These are phyloP conservation scores for Leptinotarsa peninsularis DNA, from an alignment of 2,888 invertebrate genomes.

Conservation along the genomic window DNA sequence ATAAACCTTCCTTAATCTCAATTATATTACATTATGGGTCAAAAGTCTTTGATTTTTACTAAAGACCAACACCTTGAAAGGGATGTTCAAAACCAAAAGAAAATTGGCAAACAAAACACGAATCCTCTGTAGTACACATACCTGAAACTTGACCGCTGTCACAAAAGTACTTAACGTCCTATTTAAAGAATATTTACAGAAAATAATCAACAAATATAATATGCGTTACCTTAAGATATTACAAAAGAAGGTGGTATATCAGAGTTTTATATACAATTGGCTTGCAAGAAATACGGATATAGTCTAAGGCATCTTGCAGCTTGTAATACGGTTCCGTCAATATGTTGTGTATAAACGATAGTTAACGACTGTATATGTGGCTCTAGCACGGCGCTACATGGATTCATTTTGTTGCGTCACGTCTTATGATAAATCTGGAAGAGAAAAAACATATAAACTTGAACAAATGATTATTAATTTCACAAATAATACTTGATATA, in stretches of 20 bases:
- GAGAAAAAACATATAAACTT: constrained; percentile 17
- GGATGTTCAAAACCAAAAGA: not conserved
- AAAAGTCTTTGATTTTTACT: no score
- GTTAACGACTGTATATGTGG: constrained; percentile 55
- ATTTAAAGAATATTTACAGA: constrained; percentile 44
- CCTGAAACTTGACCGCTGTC: constrained; percentile 25
- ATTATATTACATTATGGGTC: no score
- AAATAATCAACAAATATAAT: constrained; percentile 48
- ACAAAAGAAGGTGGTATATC: constrained; percentile 53
- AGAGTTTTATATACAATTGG: constrained; percentile 55
- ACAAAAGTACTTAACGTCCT: constrained; percentile 23
- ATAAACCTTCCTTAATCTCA: no score
- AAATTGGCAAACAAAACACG: not conserved
- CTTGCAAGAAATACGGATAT: constrained; percentile 60
- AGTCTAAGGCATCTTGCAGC: constrained; percentile 60
- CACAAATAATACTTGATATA: no score
- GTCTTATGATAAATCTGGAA: constrained; percentile 65
- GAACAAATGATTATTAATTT: not conserved
- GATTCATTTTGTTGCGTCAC: constrained; percentile 48
- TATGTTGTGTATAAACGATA: constrained; percentile 53
- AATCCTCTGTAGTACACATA: not conserved
- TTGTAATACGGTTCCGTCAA: constrained; percentile 46
- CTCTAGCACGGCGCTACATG: constrained; percentile 49
- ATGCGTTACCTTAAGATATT: constrained; percentile 57
- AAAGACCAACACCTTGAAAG: not conserved